Conservation (phyloP, 2,888 invertebrate species). For the Macrosiphum euphorbiae region DNA sequence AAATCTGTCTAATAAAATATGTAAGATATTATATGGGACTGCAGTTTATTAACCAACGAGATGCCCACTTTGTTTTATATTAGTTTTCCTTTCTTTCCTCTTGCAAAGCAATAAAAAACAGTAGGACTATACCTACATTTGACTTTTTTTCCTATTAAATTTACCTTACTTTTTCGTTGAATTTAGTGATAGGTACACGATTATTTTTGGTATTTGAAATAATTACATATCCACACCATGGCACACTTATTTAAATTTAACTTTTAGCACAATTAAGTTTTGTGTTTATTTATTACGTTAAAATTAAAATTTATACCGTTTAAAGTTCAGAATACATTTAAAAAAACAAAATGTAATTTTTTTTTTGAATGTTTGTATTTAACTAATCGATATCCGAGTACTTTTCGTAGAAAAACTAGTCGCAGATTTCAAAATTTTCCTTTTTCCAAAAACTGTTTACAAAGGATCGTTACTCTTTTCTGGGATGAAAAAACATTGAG, state of each 20-base stretch:
- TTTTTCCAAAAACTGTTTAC: background rate
- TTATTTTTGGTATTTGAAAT: background rate
- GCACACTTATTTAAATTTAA: background rate
- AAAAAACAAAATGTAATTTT: background rate
- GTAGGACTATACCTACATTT: background rate
- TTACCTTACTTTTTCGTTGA: background rate
- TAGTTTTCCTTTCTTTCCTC: background rate
- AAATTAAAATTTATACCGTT: background rate
- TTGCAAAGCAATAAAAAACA: constrained; percentile 9
- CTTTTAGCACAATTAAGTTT: background rate
- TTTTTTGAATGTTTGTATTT: background rate
- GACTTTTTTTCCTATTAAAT: background rate
- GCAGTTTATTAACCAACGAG: constrained; percentile 23
- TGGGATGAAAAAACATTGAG: background rate
- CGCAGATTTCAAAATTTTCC: background rate
- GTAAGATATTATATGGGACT: constrained; percentile 10
- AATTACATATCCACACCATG: background rate
- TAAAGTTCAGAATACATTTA: background rate
- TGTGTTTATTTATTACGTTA: background rate
- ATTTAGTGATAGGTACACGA: background rate
- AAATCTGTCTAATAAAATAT: constrained; percentile 30
- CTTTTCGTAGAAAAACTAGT: background rate
- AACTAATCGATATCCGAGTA: background rate
- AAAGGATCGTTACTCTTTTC: background rate
- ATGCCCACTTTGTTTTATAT: constrained; percentile 5